phyloP scores from a whole-genome alignment of 2,113 vertebrate species.

The Furnarius figulus region DNA sequence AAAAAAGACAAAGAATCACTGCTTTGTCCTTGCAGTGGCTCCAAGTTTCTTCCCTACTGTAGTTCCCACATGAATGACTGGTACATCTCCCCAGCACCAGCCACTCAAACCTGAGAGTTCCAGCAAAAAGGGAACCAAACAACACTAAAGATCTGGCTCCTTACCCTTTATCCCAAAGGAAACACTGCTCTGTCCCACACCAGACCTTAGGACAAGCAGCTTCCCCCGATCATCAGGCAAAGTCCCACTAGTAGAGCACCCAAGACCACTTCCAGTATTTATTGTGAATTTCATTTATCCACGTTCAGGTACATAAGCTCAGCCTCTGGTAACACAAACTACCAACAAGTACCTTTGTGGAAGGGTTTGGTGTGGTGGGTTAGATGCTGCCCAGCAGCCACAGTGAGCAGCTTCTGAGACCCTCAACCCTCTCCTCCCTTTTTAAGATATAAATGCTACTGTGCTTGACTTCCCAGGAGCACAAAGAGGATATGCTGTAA shows the following conservation, averaged over 20 bases:
- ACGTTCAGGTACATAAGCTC: background rate
- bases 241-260: background rate
- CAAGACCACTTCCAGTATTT: background rate
- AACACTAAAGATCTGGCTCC: background rate
- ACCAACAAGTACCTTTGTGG: background rate
- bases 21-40: background rate
- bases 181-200: background rate
- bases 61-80: background rate
- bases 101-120: background rate
- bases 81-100: background rate
- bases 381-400: background rate
- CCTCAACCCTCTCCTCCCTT: background rate
- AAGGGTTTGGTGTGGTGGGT: too few species aligned
- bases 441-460: background rate
- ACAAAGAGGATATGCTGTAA: background rate
- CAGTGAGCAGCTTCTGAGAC: background rate
- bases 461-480: background rate
- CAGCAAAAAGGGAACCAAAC: background rate
- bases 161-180: background rate
- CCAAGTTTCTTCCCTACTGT: background rate
- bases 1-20: background rate
- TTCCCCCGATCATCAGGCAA: background rate
- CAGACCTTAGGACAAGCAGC: background rate
- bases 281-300: background rate
- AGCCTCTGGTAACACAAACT: background rate